Evolutionary conservation across 2,888 invertebrate species (phyloP).

Genomic region (Dromius quadrimaculatus): DNA sequence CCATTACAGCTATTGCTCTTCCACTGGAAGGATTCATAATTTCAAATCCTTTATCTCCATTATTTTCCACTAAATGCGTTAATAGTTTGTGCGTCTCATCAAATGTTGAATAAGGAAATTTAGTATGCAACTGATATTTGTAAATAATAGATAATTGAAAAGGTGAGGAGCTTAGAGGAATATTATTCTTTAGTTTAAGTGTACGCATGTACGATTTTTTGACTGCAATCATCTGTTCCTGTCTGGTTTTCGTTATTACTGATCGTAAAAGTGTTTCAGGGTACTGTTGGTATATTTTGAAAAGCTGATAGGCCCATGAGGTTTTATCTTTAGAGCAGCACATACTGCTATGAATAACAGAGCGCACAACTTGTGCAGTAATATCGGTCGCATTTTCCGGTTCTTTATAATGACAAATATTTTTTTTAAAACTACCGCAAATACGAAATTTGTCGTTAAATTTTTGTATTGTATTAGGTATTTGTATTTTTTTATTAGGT

Average conservation of each 20-base stretch:
- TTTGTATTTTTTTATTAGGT: constrained; percentile 37
- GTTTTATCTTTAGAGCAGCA: constrained; percentile 73
- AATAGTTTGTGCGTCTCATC: constrained; percentile 61
- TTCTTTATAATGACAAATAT: constrained; percentile 61
- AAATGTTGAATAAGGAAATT: constrained; percentile 67
- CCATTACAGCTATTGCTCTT: constrained; percentile 67
- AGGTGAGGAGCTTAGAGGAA: constrained; percentile 66
- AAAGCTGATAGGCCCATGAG: constrained; percentile 75
- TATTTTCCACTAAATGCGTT: constrained; percentile 52
- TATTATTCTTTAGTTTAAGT: constrained; percentile 52
- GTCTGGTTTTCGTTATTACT: constrained; percentile 72
- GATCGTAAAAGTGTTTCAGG: constrained; percentile 74
- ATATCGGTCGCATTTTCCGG: constrained; percentile 68
- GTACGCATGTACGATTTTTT: constrained; percentile 64
- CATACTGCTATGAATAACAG: constrained; percentile 76
- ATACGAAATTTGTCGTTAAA: constrained; percentile 58
- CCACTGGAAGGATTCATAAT: constrained; percentile 67
- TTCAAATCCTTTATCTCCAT: constrained; percentile 58
- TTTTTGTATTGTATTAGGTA: constrained; percentile 63
- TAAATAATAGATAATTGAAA: constrained; percentile 66
- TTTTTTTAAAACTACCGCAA: constrained; percentile 42
- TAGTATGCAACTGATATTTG: constrained; percentile 64
- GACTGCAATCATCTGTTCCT: constrained; percentile 72
- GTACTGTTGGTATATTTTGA: constrained; percentile 79
- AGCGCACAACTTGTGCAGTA: constrained; percentile 69